Conservation (phyloP, 2,113 vertebrate species). For the pig (Sus scrofa) region T2T-Sscrofa CM000819.6:30933001-30933500, state of each 20-base stretch:
- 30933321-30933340: too few species aligned
- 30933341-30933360: background rate
- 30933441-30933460: conserved; percentile 16
- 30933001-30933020: too few species aligned
- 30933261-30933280: too few species aligned
- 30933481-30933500: background rate
- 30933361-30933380: background rate
- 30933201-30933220: too few species aligned
- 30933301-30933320: too few species aligned
- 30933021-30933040: too few species aligned
- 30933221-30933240: too few species aligned
- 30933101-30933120: conserved; percentile 5
- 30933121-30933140: background rate
- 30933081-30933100: background rate
- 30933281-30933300: too few species aligned
- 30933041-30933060: background rate
- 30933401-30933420: background rate
- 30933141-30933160: background rate
- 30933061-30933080: background rate
- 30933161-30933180: background rate
- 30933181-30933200: too few species aligned
- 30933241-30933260: too few species aligned
- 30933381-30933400: conserved; percentile 1
- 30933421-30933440: background rate
- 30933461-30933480: background rate